Evolutionary conservation across 2,113 vertebrate species (phyloP).

Genomic region (Seriola rivoliana): DNA sequence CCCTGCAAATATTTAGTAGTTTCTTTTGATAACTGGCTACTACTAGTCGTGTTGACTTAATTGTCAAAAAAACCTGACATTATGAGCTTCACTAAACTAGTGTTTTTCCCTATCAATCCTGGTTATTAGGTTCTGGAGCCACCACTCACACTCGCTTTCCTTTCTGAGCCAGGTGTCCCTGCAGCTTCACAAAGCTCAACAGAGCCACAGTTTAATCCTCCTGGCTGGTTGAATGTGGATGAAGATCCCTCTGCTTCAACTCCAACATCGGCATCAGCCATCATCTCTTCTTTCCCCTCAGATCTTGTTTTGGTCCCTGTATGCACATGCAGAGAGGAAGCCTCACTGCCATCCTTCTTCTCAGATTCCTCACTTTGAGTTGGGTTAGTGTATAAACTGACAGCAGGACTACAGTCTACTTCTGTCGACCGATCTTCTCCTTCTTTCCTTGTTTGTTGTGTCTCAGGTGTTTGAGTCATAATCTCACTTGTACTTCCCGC

Average conservation of each 20-base stretch:
- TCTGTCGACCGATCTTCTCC: neutral
- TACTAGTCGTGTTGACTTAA: too few relatives aligned
- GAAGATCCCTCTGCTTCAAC: slow-evolving; percentile 2
- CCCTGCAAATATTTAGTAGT: neutral
- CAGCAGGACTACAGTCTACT: neutral
- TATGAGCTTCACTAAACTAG: neutral
- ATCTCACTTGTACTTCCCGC: neutral
- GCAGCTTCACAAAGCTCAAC: slow-evolving; percentile 15
- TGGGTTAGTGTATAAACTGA: neutral
- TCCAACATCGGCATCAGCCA: neutral
- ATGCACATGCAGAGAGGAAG: neutral
- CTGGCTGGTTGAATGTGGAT: neutral
- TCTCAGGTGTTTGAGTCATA: neutral
- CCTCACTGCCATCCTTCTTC: neutral
- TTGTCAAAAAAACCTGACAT: neutral
- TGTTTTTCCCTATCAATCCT: neutral
- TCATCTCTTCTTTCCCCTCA: neutral
- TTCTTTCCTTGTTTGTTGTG: neutral
- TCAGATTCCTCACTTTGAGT: slow-evolving; percentile 4
- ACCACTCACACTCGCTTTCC: slow-evolving; percentile 60
- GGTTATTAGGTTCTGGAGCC: neutral
- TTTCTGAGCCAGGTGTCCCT: slow-evolving; percentile 48
- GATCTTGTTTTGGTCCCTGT: neutral
- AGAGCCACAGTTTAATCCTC: neutral
- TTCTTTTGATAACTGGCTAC: too few relatives aligned